Base-by-base conservation (phyloP, 1,140 invertebrate species). In the Teleogryllus occipitalis region DNA sequence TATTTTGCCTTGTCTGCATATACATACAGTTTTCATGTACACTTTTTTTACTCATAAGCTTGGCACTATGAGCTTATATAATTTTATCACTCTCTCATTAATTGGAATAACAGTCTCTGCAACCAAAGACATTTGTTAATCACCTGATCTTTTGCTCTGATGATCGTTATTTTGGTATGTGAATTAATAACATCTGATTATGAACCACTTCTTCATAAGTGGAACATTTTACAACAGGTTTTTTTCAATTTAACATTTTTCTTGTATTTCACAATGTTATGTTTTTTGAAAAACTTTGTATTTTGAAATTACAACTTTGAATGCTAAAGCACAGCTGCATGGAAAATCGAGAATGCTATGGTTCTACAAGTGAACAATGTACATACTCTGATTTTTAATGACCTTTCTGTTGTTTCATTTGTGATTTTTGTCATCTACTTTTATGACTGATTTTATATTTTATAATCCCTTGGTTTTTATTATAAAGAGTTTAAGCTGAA, bases 291-390 rank as follows among this genome's bases (percentile, higher is more conserved):
- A 39, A 39, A 39, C 27, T 39, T 39, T 39, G 27, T 39, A 39
- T 39, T 39, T 39, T 39, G 27, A 39, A 39, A 39, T 39, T 65
- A 14, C 54, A 65, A 65, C 18, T 18, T 65, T 65, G 54, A 65
- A 65, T 65, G 54, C 54, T 18, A 14, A 65, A 65, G 54, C 54
- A 65, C 54, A 65, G 18, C 54, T 65, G 54, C 54, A 65, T 65
- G 54, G 54, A 18, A 65, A 65, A 65, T 65, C 54, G 54, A 65
- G 54, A 65, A 65, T 65, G 54, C 54, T 65, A 65, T 65, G 54
- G 54, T 65, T 65, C 54, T 65, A 65, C 54, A 10, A 65, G 10
- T 65, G 54, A 65, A 65, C 54, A 65, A 14, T 65, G 54, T 65
- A 65, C 54, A 65, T 65, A 65, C 54, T 39, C 27, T 18, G 18